Percentiles rank a stretch among this genome's conserved stretches.
phyloP scores from a whole-genome alignment of 2,888 invertebrate genomes.

The Noctuana brunneofusca region DNA sequence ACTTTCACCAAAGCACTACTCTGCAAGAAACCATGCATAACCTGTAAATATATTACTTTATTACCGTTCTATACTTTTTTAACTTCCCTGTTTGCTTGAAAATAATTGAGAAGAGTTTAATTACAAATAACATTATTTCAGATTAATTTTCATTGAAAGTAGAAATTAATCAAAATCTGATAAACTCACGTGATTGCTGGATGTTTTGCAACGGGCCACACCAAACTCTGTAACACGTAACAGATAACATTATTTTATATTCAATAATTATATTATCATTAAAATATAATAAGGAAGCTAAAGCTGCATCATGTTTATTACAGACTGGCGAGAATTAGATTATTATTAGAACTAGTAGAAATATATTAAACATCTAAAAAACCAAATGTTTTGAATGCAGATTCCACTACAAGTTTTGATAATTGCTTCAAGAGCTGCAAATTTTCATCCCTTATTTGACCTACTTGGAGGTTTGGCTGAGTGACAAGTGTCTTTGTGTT shows the following conservation, averaged over 20 bases:
- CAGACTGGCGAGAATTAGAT: too few species aligned
- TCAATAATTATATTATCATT: too few species aligned
- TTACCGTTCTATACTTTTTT: conserved; percentile 66
- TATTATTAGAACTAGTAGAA: too few species aligned
- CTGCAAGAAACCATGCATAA: background rate
- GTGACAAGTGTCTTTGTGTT: too few species aligned
- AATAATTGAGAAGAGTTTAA: conserved; percentile 35
- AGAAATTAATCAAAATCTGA: background rate
- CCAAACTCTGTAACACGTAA: background rate
- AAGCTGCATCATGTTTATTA: background rate
- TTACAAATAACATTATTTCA: background rate
- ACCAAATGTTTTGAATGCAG: too few species aligned
- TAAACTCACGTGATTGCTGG: conserved; percentile 7
- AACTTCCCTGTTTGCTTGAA: conserved; percentile 68
- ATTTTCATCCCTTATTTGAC: too few species aligned
- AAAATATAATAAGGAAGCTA: too few species aligned
- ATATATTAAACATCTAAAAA: too few species aligned
- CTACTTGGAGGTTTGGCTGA: too few species aligned
- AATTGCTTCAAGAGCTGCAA: too few species aligned
- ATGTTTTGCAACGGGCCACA: background rate
- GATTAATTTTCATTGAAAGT: background rate
- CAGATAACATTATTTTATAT: background rate
- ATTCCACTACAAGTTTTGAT: too few species aligned
- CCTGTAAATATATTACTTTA: background rate
- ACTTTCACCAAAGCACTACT: too few species aligned